Conservation (phyloP, 1,140 invertebrate species). For the Psilanteris sp. region DNA sequence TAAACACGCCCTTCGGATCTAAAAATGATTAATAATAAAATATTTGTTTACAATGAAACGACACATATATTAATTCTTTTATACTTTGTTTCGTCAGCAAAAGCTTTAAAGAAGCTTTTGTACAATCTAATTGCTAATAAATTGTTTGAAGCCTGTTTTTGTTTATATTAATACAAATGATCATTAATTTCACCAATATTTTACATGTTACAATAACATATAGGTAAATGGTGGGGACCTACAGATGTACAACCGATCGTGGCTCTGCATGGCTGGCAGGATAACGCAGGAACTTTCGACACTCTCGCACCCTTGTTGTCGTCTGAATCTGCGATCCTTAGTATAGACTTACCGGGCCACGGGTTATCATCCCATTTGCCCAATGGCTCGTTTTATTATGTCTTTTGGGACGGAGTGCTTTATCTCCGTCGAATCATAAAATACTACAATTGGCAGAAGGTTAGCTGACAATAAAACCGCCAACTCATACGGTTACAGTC, state of each 20-base stretch:
- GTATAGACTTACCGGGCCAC: constrained; percentile 89
- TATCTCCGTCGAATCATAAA: constrained; percentile 82
- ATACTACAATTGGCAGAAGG: constrained; percentile 47
- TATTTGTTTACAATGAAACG: too few species aligned
- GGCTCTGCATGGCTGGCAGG: constrained; percentile 93
- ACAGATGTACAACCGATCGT: constrained; percentile 85
- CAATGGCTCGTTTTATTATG: constrained; percentile 87
- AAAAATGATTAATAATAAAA: too few species aligned
- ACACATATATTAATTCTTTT: too few species aligned
- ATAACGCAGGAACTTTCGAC: constrained; percentile 92
- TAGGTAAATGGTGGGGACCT: constrained; percentile 90
- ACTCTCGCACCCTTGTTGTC: constrained; percentile 86
- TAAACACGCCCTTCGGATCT: too few species aligned
- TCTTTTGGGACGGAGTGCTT: constrained; percentile 88
- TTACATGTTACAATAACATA: constrained; percentile 52
- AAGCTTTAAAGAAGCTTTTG: too few species aligned
- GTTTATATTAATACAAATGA: too few species aligned
- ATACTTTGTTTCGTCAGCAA: too few species aligned
- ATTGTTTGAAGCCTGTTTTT: neutral
- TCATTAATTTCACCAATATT: neutral
- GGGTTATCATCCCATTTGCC: constrained; percentile 86
- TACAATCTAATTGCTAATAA: neutral
- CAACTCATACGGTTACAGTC: constrained; percentile 2
- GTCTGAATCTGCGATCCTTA: constrained; percentile 81
- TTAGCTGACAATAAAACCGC: constrained; percentile 16